Conservation (phyloP, 2,113 vertebrate genomes). For the Sminthopsis crassicaudata region DNA sequence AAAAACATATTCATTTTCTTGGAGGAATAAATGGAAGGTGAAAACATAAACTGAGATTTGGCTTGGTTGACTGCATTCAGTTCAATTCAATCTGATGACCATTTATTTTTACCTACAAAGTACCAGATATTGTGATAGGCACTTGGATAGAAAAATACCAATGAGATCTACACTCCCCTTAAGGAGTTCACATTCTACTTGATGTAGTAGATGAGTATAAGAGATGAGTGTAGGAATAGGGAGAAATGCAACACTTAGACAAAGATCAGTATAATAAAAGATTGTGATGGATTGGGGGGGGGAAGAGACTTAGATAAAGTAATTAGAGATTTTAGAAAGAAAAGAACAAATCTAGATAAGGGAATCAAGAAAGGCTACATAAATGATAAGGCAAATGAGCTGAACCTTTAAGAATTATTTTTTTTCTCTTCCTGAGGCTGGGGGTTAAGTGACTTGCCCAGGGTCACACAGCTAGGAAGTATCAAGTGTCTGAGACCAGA, state of each 20-base stretch:
- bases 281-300: not conserved
- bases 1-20: conserved; percentile 48
- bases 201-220: not conserved
- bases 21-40: not conserved
- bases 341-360: not conserved
- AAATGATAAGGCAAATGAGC: not conserved
- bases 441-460: no score
- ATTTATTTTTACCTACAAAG: not conserved
- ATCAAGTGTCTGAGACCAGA: no score
- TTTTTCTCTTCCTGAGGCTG: no score
- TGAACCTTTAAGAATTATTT: not conserved
- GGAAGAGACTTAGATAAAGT: not conserved
- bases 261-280: not conserved
- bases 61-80: conserved; percentile 19
- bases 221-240: not conserved
- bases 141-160: not conserved
- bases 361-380: not conserved
- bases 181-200: not conserved
- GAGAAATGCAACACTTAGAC: not conserved
- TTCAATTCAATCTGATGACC: not conserved
- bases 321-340: not conserved
- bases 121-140: not conserved
- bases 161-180: not conserved
- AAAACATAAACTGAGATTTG: conserved; percentile 14
- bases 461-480: no score